Base-by-base conservation (phyloP, 2,797 vertebrate genomes). In the Galago senegalensis region DNA sequence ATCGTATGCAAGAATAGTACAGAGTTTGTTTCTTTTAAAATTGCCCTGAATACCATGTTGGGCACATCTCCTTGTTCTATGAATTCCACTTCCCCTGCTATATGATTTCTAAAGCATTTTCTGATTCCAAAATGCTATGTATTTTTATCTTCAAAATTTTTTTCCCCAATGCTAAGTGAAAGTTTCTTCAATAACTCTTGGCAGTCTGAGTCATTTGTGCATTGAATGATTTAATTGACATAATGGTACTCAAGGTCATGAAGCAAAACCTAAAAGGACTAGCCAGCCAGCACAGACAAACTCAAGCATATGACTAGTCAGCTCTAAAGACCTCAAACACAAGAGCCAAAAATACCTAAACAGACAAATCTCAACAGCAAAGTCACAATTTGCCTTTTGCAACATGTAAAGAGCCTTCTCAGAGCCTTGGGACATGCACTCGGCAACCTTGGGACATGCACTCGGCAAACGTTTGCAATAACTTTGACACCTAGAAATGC, bases 111-210 rank as follows among this genome's bases (percentile, higher is more conserved):
- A 40, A 60, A 29, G 49, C 31, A 34, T 14, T 34, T 88, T 84
- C 69, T 72, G 72, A 76, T 43, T 70, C 27, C 63, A 46, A 56
- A 94, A 70, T 43, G n/a, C 29, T 87, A 46, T 14, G 4, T 21
- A 87, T 87, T 87, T 89, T 63, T 58, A 40, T 87, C 65, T 67
- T 89, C 25, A 87, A 49, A 29, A 60, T 23, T 81, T 87, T 93
- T 93, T 70, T 69, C 91, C 53, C 61, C 29, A 61, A 23, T 29
- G 70, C 25, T 91, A 95, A 94, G 58, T 86, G 23, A 91, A 93
- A 89, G 67, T 84, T 40, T 60, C 9, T 82, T 83, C 61, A 82
- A 17, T 70, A 82, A n/a, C 67, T 97, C 63, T 70, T 82, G 27
- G 58, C 12, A 4, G 7, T 31, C 27, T 79, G 63, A 94, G 67